phyloP scores from a whole-genome alignment of 1,140 invertebrate genomes.

The Xylocopa sonorina region DNA sequence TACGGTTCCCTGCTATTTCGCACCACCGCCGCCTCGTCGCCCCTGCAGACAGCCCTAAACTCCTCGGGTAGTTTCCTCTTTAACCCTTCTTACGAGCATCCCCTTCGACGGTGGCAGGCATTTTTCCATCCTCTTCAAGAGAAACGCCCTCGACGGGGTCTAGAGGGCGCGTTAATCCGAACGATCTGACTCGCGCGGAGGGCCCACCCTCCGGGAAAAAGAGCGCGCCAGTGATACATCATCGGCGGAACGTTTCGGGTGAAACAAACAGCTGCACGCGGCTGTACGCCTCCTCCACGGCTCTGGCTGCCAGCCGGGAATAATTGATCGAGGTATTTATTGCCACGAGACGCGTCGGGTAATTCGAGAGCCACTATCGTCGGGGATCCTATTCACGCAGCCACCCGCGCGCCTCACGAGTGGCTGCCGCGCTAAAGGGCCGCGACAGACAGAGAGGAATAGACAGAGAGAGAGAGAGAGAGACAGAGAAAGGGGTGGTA shows the following conservation, averaged over 20 bases:
- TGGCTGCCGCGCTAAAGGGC: neutral
- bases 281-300: neutral
- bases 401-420: constrained; percentile 19
- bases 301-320: constrained; percentile 16
- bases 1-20: too few species aligned
- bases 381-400: constrained; percentile 50
- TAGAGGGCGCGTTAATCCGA: constrained; percentile 10
- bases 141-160: neutral
- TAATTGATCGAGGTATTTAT: constrained; percentile 65
- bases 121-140: constrained; percentile 12
- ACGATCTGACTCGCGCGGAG: constrained; percentile 26
- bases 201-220: too few species aligned
- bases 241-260: neutral
- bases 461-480: neutral
- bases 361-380: constrained; percentile 47
- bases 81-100: neutral
- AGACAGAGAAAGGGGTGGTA: constrained; percentile 18
- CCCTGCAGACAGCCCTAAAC: neutral
- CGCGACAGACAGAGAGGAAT: neutral
- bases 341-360: constrained; percentile 50
- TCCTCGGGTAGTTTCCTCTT: neutral
- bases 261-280: neutral
- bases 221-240: constrained; percentile 2
- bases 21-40: neutral
- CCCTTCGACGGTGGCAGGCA: neutral